Evolutionary conservation across 1,140 invertebrate species (phyloP).

Genomic region (Brachionus rotundiformis): DNA sequence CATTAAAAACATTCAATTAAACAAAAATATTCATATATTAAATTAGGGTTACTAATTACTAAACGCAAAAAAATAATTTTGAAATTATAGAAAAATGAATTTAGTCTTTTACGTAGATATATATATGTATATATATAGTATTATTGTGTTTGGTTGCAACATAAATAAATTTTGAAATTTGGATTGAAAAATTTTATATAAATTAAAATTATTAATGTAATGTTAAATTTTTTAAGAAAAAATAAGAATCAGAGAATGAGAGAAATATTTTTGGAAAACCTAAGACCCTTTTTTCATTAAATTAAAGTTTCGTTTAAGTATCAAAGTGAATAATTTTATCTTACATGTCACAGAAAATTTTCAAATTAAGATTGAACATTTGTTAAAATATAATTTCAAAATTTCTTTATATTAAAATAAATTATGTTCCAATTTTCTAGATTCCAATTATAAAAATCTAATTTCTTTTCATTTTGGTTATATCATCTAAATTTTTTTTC

Average conservation of each 20-base stretch:
- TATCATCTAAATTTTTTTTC: slow-evolving; percentile 28
- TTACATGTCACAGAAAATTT: background rate
- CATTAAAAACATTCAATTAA: background rate
- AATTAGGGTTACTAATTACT: slow-evolving; percentile 4
- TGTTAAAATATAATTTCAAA: slow-evolving; percentile 11
- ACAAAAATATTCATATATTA: slow-evolving; percentile 17
- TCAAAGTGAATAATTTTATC: too few relatives aligned
- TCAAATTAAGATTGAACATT: background rate
- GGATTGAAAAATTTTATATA: background rate
- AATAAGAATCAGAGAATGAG: too few relatives aligned
- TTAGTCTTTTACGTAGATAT: slow-evolving; percentile 30
- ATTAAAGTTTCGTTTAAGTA: too few relatives aligned
- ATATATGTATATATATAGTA: too few relatives aligned
- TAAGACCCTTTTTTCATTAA: too few relatives aligned
- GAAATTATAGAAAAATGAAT: slow-evolving; percentile 7
- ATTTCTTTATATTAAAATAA: slow-evolving; percentile 29
- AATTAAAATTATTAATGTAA: background rate
- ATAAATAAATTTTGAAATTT: slow-evolving; percentile 2
- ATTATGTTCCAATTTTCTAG: slow-evolving; percentile 26
- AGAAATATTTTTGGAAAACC: too few relatives aligned
- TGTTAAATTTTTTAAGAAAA: background rate
- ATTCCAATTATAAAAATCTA: slow-evolving; percentile 17
- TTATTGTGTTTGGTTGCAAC: background rate
- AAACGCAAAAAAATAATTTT: slow-evolving; percentile 39
- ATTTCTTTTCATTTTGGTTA: slow-evolving; percentile 19